Evolutionary conservation across 2,797 vertebrate species (phyloP).

Genomic region (Kryptolebias ocellatus): DNA sequence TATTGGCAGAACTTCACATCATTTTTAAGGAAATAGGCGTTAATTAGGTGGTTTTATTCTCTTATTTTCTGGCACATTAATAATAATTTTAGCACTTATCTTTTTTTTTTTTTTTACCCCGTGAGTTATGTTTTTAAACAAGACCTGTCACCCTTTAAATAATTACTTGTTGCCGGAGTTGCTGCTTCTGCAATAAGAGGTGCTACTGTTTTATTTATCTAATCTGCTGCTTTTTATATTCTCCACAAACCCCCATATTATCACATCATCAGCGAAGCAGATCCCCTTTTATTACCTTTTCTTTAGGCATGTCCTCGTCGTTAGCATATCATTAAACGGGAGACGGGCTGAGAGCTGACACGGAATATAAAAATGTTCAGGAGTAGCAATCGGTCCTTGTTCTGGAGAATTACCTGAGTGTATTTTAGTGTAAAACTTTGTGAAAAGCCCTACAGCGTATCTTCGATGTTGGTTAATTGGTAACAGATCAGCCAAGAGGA

Average conservation of each 20-base stretch:
- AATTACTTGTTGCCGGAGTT: constrained; percentile 15
- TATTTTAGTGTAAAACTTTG: constrained; percentile 1
- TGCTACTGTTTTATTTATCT: constrained; percentile 33
- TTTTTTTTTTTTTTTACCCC: constrained; percentile 12
- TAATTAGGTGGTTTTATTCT: constrained; percentile 4
- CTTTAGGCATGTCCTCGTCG: constrained; percentile 20
- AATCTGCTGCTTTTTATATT: constrained; percentile 3
- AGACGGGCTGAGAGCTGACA: constrained; percentile 7
- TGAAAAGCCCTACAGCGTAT: constrained; percentile 10
- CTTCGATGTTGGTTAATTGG: constrained; percentile 47
- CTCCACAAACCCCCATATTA: constrained; percentile 21
- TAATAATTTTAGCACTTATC: constrained; percentile 16
- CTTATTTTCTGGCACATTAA: constrained; percentile 25
- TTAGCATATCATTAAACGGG: constrained; percentile 10
- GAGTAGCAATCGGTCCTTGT: constrained; percentile 16
- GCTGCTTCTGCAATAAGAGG: not conserved
- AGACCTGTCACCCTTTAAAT: constrained; percentile 25
- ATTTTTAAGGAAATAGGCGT: constrained; percentile 14
- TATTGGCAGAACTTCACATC: constrained; percentile 12
- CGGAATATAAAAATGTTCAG: constrained; percentile 13
- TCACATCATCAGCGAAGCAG: constrained; percentile 31
- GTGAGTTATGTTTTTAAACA: constrained; percentile 11
- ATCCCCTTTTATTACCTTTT: constrained; percentile 45
- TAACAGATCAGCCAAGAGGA: constrained; percentile 36
- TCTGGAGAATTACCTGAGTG: constrained; percentile 12